Evolutionary conservation across 2,888 invertebrate genomes (phyloP), one percentile per base, ranked within the genome.

Genomic region (Spodoptera picta): DNA sequence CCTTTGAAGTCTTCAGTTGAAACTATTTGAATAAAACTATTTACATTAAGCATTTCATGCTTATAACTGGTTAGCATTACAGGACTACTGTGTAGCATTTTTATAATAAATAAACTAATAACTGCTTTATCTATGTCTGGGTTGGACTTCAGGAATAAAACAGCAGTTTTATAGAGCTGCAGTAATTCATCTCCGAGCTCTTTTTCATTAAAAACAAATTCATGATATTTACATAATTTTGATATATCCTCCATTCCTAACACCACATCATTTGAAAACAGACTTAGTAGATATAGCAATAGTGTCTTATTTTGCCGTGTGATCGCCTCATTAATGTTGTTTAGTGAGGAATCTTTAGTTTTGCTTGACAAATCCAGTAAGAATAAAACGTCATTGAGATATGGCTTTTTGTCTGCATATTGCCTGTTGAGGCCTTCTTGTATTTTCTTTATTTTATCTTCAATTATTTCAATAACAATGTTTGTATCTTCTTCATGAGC

Each of bases 321-420:
- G 36, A 87, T 75, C 2, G 81, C 19, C 31, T 61, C 50, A 71
- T 81, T 70, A 10, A 65, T 54, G 12, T 10, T 42, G 4, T 56
- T 24, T 4, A 65, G 23, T 47, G 46, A 36, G 19, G 50, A 46
- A 24, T 44, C 60, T 12, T 56, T 65, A 42, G 83, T 83, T 83
- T 83, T 87, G 11, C 66, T 81, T 55, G 80, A 83, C 47, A 89
- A 72, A 65, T 86, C 76, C 46, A 80, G 75, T 54, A 91, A 59
- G 69, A 85, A 90, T 43, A 88, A 70, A 12, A 85, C 87, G 76
- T 92, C 86, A 61, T 84, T 74, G 0, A 90, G 71, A 66, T 84
- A 88, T 53, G 87, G 85, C 45, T 69, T 73, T 74, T 89, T 91
- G 71, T 90, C 81, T 49, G 88, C 85, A 81, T 92, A 92, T 69